Evolutionary conservation across 1,140 invertebrate genomes (phyloP), one percentile per base, ranked within the genome.

Genomic region (Drosophila saltans): DNA sequence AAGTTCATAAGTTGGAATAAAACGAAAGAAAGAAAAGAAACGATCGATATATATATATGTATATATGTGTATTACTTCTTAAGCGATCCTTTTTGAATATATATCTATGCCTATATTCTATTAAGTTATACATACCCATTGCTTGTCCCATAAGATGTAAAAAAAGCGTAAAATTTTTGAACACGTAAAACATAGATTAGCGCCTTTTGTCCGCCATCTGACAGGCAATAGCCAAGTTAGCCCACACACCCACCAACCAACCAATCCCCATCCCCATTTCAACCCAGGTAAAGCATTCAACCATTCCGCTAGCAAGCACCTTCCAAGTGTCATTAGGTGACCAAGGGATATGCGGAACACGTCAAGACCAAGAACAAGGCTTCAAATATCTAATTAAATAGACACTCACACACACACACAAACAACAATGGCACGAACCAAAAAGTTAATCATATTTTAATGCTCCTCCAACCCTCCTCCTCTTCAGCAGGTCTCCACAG

Each of bases 161-260:
- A 74, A 73, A 89, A 73, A 89, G 66, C 83, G 80, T 88, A 89
- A 88, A 89, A 69, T 77, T 10, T 77, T 10, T 73, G 66, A 88
- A 80, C 84, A 88, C 84, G 84, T 88, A 72, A 88, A 88, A 88
- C 78, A 89, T 89, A 88, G 84, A 89, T 88, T 88, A 88, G 84
- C 84, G 84, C 84, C 84, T 88, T 89, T 78, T 74, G 75, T 80
- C 48, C 59, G 56, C 75, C 65, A 60, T 61, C 65, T 36, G 33
- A 36, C 45, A 52, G 21, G 26, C 57, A 58, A 24, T 36, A 36
- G 33, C 3, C 33, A 36, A 36, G 3, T 36, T 1, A 36, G 6
- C 33, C 33, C 33, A 36, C 33, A 36, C 33, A 36, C 33, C 57
- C 39, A 24, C 3, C 16, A 28, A 16, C 2, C 56, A n/a, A 39